These are phyloP conservation scores for Tapirus indicus DNA, from an alignment of 2,797 vertebrate species.

Conservation along the genomic window DNA sequence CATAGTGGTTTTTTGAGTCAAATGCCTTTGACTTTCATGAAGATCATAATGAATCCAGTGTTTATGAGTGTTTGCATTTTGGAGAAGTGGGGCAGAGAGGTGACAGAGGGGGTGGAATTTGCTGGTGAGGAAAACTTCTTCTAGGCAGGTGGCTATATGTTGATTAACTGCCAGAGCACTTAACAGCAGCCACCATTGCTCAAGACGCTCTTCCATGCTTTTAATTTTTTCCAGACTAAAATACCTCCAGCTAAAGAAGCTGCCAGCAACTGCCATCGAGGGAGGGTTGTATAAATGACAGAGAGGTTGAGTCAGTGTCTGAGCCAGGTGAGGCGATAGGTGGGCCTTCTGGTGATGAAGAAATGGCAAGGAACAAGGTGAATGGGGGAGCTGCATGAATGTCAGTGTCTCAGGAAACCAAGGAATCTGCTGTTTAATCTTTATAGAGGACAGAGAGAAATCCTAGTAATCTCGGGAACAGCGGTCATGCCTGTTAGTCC, in stretches of 20 bases:
- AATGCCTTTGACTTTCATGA: conserved; percentile 60
- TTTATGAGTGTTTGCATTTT: background rate
- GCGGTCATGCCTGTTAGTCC: background rate
- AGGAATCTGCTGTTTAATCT: background rate
- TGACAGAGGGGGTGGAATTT: background rate
- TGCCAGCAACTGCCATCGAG: conserved; percentile 58
- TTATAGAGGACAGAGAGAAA: background rate
- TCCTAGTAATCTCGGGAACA: background rate
- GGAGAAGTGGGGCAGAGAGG: background rate
- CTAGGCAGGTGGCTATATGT: conserved; percentile 74
- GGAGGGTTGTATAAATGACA: conserved; percentile 46
- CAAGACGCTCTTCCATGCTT: conserved; percentile 66
- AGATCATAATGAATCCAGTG: conserved; percentile 7
- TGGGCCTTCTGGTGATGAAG: conserved; percentile 62
- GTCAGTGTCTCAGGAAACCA: background rate
- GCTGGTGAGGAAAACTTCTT: conserved; percentile 60
- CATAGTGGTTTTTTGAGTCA: background rate
- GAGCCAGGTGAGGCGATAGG: conserved; percentile 64
- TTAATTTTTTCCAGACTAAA: conserved; percentile 75
- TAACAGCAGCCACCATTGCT: conserved; percentile 59
- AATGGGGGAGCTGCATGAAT: rapidly evolving
- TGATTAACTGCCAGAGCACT: conserved; percentile 75
- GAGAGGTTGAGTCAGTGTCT: background rate
- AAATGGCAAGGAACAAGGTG: background rate
- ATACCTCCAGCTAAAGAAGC: conserved; percentile 60